Evolutionary conservation across 2,113 vertebrate genomes (phyloP).

Genomic region (Nicator chloris): DNA sequence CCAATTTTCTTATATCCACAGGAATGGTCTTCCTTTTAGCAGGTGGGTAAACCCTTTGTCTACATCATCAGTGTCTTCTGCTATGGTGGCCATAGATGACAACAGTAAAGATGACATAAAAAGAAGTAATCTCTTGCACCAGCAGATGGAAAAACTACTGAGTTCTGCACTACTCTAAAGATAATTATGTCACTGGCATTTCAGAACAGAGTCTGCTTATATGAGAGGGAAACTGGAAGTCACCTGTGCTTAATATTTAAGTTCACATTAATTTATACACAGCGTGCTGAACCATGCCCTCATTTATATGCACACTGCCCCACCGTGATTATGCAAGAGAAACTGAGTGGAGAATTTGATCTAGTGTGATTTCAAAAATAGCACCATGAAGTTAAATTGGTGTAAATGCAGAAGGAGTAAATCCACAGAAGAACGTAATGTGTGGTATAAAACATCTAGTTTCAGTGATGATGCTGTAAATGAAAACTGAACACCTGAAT

Average conservation of each 20-base stretch:
- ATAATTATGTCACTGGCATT: slow-evolving; percentile 16
- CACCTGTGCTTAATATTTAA: slow-evolving; percentile 32
- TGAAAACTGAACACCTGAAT: neutral
- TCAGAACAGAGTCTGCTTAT: neutral
- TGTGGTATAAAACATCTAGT: neutral
- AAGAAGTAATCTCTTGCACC: neutral
- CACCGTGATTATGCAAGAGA: slow-evolving; percentile 4
- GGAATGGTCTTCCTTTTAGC: neutral
- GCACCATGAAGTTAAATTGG: neutral
- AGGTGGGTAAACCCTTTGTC: neutral
- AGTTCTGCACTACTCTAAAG: neutral
- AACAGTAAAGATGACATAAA: neutral
- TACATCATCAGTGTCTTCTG: neutral
- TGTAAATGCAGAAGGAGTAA: neutral
- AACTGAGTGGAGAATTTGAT: slow-evolving; percentile 24
- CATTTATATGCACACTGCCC: neutral
- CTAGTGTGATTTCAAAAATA: slow-evolving; percentile 45
- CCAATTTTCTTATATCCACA: neutral
- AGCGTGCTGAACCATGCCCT: neutral
- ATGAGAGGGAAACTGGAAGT: slow-evolving; percentile 6
- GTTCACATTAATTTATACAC: neutral
- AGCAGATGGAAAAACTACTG: neutral
- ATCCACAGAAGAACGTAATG: neutral
- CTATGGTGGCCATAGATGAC: neutral
- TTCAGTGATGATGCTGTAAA: neutral